Evolutionary conservation across 2,888 invertebrate species (phyloP), one percentile per base, ranked within the genome.

Genomic region (Hylaea fasciaria): DNA sequence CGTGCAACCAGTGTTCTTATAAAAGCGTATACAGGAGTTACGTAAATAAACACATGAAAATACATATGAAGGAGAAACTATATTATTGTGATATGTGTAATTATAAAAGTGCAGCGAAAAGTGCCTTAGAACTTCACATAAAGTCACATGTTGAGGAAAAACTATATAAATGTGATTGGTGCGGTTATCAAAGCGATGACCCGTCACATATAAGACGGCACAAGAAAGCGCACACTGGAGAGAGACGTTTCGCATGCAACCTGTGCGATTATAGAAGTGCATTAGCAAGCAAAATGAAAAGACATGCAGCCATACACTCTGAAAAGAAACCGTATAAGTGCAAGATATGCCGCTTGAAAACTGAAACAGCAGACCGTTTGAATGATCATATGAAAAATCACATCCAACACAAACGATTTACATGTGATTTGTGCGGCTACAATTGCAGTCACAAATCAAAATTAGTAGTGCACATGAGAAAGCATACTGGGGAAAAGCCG

Each of bases 1-100:
- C 22, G 22, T 22, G 22, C 22, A 5, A 22, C 22, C 22, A 22
- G 22, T 22, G 22, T 5, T 3, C 22, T 22, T 22, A 22, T 5
- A 22, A 22, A 22, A 22, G 22, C 22, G 22, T 22, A 22, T 22
- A 3, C 22, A 22, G 5, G 5, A 22, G 22, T 5, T 22, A 22
- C 5, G 22, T 57, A 51, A 57, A 46, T 2, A 39, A 51, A 17
- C 57, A 57, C 32, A 46, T 46, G 46, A 12, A 12, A 11, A 51
- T 32, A 2, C 57, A 57, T 9, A 8, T 8, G 3, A 10, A 32
- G 9, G 32, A 9, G 32, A 10, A 32, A 32, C 7, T 1, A 32
- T 32, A 32, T 32, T 32, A 4, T 1, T 32, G 32, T 32, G 9
- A 32, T 32, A 32, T 32, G 32, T 32, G 57, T 7, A 37, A 57